These are phyloP conservation scores for Syritta pipiens DNA, from an alignment of 2,888 invertebrate species.

Conservation along the genomic window DNA sequence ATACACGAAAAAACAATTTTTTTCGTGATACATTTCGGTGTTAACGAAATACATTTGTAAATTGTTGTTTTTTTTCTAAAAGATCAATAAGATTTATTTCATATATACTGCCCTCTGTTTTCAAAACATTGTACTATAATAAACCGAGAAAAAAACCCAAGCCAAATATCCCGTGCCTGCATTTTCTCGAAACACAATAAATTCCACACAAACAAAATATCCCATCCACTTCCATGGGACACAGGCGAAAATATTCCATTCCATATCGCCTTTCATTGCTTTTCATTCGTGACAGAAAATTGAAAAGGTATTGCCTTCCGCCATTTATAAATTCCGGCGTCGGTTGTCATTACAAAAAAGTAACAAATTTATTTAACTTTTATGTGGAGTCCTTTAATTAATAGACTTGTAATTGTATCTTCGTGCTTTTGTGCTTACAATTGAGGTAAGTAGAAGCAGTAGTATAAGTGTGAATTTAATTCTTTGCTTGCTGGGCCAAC, in stretches of 20 bases:
- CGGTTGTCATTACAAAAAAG: slow-evolving; percentile 43
- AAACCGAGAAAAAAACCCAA: slow-evolving; percentile 55
- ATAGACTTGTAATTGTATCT: background rate
- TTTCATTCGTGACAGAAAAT: slow-evolving; percentile 45
- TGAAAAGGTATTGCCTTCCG: slow-evolving; percentile 14
- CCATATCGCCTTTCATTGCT: slow-evolving; percentile 9
- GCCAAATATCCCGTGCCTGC: slow-evolving; percentile 50
- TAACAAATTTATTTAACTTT: slow-evolving; percentile 36
- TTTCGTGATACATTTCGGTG: no score
- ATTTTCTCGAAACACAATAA: slow-evolving; percentile 10
- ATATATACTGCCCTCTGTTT: background rate
- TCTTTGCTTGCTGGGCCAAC: background rate
- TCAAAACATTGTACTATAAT: background rate
- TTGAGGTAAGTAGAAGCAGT: background rate
- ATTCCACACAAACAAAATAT: slow-evolving; percentile 38
- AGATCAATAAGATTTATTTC: background rate
- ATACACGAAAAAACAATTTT: no score
- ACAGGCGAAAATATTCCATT: slow-evolving; percentile 1
- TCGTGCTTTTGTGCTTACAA: background rate
- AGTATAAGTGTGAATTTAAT: no score
- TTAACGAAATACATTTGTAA: background rate
- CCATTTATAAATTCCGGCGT: slow-evolving; percentile 52
- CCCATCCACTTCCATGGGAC: slow-evolving; percentile 11
- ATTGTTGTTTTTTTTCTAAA: no score
- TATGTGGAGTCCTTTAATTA: slow-evolving; percentile 26